A percentile compares a stretch with the other conserved stretches of the same genome.
These are phyloP conservation scores for Tetragonisca angustula DNA, from an alignment of 2,888 invertebrate species.

Conservation along the genomic window DNA sequence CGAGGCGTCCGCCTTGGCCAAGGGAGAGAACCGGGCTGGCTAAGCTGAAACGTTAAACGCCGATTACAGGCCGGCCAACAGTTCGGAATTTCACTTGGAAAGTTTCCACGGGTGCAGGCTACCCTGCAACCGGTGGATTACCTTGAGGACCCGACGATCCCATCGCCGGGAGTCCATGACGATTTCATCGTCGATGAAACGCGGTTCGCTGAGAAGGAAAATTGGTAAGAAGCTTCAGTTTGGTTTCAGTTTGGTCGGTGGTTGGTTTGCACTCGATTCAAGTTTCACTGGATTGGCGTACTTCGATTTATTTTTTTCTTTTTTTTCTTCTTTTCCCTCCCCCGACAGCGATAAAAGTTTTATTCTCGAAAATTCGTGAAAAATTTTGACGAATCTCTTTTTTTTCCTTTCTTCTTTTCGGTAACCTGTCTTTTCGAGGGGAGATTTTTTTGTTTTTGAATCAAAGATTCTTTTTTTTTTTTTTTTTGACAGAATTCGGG, in stretches of 20 bases:
- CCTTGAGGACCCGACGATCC: neutral
- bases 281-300: neutral
- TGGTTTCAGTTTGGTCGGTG: neutral
- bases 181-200: neutral
- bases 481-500: no score
- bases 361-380: no score
- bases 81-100: conserved; percentile 63
- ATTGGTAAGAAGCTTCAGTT: no score
- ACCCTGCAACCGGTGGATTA: conserved; percentile 2
- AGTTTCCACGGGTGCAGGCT: conserved; percentile 50
- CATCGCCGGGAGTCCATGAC: neutral
- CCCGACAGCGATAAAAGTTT: no score
- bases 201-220: neutral
- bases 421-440: no score
- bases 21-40: conserved; percentile 72
- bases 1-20: conserved; percentile 54
- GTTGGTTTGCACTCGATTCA: neutral
- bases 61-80: conserved; percentile 72
- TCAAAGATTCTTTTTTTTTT: no score
- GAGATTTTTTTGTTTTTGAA: no score
- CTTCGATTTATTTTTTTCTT: no score
- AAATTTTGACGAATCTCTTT: no score
- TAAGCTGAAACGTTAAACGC: conserved; percentile 77
- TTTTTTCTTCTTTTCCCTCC: no score
- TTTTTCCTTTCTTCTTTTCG: no score